phyloP scores from a whole-genome alignment of 1,140 invertebrate genomes.

The Rhagoletis zephyria region DNA sequence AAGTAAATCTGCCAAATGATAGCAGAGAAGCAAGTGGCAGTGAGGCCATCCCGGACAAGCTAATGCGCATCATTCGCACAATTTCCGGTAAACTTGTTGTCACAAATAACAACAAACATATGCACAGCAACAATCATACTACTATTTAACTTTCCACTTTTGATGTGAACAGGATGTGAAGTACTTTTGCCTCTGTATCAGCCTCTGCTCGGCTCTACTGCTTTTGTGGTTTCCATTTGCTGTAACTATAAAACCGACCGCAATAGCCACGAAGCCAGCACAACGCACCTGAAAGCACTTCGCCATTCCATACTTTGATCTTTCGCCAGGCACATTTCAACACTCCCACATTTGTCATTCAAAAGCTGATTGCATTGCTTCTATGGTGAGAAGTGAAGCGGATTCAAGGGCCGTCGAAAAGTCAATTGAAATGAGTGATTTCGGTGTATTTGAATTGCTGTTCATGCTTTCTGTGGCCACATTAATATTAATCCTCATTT shows the following conservation, averaged over 20 bases:
- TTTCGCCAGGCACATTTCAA: not conserved
- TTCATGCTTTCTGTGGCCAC: constrained; percentile 30
- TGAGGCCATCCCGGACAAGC: constrained; percentile 8
- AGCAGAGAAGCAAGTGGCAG: not conserved
- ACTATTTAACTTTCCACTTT: constrained; percentile 43
- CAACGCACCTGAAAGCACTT: constrained; percentile 42
- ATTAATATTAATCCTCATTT: constrained; percentile 32
- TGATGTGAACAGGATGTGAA: constrained; percentile 47
- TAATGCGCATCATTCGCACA: constrained; percentile 51
- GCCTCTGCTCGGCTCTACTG: not conserved
- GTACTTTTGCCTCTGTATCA: constrained; percentile 13
- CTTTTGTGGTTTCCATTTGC: constrained; percentile 45
- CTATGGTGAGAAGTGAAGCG: not conserved
- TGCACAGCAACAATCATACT: constrained; percentile 5
- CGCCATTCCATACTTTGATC: not conserved
- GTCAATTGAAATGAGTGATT: constrained; percentile 46
- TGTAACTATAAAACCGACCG: constrained; percentile 47
- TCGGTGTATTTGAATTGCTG: constrained; percentile 18
- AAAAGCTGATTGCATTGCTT: not conserved
- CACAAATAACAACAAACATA: constrained; percentile 43
- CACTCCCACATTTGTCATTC: not conserved
- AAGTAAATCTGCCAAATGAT: constrained; percentile 47
- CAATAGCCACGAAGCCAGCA: constrained; percentile 41
- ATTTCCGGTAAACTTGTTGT: constrained; percentile 47
- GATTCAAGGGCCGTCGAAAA: constrained; percentile 30